Evolutionary conservation across 2,113 vertebrate species (phyloP).

Genomic region (Ascaphus truei): DNA sequence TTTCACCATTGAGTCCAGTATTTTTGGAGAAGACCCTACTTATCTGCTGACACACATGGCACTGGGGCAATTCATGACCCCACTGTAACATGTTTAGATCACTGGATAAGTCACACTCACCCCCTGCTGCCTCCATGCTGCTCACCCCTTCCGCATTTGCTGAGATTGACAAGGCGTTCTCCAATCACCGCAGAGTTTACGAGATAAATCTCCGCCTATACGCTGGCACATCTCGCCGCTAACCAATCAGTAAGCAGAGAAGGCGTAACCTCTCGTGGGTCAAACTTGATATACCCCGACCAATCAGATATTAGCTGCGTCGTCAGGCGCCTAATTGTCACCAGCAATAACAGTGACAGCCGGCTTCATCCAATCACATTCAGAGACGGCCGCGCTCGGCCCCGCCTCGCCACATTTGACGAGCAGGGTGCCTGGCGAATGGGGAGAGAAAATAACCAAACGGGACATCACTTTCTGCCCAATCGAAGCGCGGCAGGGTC

Average conservation of each 20-base stretch:
- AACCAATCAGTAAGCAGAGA: too few species aligned
- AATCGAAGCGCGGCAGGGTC: background rate
- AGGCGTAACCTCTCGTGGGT: too few species aligned
- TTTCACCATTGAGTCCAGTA: too few species aligned
- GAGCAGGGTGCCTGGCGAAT: slow-evolving; percentile 1
- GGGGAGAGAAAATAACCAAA: accelerated
- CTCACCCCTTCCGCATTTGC: background rate
- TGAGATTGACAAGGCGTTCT: background rate
- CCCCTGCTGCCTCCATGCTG: slow-evolving; percentile 7
- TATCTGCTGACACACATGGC: too few species aligned
- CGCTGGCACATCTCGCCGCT: too few species aligned
- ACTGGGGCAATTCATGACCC: too few species aligned
- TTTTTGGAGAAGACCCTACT: too few species aligned
- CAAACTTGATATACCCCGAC: too few species aligned
- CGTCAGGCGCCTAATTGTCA: background rate
- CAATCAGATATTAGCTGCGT: background rate
- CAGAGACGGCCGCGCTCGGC: accelerated
- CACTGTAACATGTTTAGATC: too few species aligned
- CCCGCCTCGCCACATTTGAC: background rate
- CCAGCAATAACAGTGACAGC: background rate
- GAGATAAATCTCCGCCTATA: background rate
- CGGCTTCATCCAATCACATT: background rate
- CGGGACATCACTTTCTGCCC: background rate
- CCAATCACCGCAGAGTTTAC: slow-evolving; percentile 10
- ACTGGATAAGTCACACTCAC: slow-evolving; percentile 11